Evolutionary conservation across 2,888 invertebrate species (phyloP).

Genomic region (Sarcophaga variegata): DNA sequence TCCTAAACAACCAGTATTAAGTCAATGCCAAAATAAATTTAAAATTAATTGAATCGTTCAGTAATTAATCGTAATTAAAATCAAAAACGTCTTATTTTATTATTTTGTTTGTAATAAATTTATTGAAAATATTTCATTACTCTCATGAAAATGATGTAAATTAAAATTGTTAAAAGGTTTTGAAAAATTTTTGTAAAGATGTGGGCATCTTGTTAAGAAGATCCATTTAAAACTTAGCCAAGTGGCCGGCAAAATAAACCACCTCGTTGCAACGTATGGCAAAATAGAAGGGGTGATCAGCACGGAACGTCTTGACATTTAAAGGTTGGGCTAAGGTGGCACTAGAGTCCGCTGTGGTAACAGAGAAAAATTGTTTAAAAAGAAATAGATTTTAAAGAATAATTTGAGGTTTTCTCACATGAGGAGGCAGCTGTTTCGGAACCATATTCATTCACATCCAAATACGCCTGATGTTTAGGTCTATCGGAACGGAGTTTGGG

Average conservation of each 20-base stretch:
- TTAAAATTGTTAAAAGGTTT: too few species aligned
- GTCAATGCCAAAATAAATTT: too few species aligned
- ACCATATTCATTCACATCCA: constrained; percentile 94
- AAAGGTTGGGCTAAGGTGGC: constrained; percentile 73
- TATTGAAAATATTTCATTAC: too few species aligned
- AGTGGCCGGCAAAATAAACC: constrained; percentile 77
- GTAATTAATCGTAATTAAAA: too few species aligned
- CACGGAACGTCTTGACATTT: constrained; percentile 75
- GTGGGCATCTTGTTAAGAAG: too few species aligned
- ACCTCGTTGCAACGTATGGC: constrained; percentile 74
- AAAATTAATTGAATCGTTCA: too few species aligned
- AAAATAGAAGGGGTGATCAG: constrained; percentile 79
- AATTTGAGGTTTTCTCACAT: constrained; percentile 68
- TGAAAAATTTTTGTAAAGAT: neutral
- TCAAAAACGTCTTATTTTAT: too few species aligned
- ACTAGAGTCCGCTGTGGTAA: neutral
- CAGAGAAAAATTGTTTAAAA: neutral
- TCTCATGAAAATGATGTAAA: too few species aligned
- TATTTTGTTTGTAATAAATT: too few species aligned
- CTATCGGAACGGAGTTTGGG: constrained; percentile 85
- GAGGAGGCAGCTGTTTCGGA: constrained; percentile 95
- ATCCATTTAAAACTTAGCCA: constrained; percentile 65
- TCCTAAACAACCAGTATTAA: too few species aligned
- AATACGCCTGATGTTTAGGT: constrained; percentile 90
- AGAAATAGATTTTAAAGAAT: too few species aligned